A percentile compares a stretch with the other conserved stretches of the same genome.
These are phyloP conservation scores for Drosophila equinoxialis DNA, from an alignment of 1,140 invertebrate genomes.

Conservation along the genomic window DNA sequence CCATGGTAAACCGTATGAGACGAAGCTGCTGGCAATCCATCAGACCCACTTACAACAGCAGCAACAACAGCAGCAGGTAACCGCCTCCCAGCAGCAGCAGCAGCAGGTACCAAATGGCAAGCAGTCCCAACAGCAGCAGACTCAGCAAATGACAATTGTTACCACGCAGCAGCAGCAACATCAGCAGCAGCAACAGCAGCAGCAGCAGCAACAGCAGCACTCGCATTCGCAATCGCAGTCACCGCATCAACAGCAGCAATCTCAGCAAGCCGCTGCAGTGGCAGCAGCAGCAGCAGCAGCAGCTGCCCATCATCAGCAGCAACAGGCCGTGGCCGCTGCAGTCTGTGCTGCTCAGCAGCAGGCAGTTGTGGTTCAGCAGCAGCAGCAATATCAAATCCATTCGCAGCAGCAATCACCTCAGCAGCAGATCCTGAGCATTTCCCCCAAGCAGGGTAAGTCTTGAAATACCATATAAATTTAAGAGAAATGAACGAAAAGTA, in stretches of 20 bases:
- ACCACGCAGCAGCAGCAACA: constrained; percentile 68
- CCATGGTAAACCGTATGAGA: constrained; percentile 79
- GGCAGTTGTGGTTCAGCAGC: constrained; percentile 75
- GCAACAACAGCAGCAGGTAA: constrained; percentile 65
- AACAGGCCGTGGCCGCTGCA: constrained; percentile 72
- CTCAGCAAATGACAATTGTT: constrained; percentile 73
- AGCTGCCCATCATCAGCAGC: constrained; percentile 66
- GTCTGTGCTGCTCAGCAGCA: constrained; percentile 78
- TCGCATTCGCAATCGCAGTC: constrained; percentile 63
- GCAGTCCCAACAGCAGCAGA: constrained; percentile 60
- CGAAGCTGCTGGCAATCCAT: constrained; percentile 80
- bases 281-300: constrained; percentile 75
- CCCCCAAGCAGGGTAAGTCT: constrained; percentile 80
- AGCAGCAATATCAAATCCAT: constrained; percentile 81
- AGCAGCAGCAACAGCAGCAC: constrained; percentile 68
- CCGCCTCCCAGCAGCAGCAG: constrained; percentile 52
- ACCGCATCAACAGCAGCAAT: constrained; percentile 62
- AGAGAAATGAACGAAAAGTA: not conserved
- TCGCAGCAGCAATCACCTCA: constrained; percentile 82
- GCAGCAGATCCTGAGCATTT: constrained; percentile 78
- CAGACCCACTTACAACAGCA: constrained; percentile 78
- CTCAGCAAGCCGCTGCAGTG: constrained; percentile 63
- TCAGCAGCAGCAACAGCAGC: constrained; percentile 68
- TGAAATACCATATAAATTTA: not conserved
- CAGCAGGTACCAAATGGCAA: constrained; percentile 68